Percentiles rank a stretch among this genome's conserved stretches.
These are phyloP conservation scores for Julus scandinavius DNA, from an alignment of 2,888 invertebrate species.

Conservation along the genomic window DNA sequence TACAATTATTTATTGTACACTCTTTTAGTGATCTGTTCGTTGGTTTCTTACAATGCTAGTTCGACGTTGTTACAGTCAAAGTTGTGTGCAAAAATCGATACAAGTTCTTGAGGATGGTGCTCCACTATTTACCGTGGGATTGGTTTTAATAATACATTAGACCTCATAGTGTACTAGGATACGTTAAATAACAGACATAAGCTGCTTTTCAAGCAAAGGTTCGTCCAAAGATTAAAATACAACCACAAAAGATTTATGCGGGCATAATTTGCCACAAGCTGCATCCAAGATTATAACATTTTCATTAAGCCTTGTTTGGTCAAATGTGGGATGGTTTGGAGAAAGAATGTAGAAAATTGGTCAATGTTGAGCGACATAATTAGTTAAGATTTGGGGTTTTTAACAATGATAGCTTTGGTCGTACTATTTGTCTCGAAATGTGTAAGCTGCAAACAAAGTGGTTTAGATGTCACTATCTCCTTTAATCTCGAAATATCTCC, in stretches of 20 bases:
- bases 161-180: conserved; percentile 14
- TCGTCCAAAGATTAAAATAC: background rate
- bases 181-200: conserved; percentile 29
- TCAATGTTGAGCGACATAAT: no score
- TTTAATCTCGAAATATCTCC: no score
- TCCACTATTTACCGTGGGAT: conserved; percentile 24
- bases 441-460: no score
- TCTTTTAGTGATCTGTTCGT: background rate
- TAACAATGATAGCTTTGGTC: no score
- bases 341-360: no score
- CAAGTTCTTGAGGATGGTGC: background rate
- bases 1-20: background rate
- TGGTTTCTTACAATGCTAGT: background rate
- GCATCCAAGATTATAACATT: background rate
- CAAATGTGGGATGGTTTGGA: no score
- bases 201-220: background rate
- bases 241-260: background rate
- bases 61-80: background rate
- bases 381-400: no score
- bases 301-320: background rate
- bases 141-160: conserved; percentile 40
- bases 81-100: conserved; percentile 20
- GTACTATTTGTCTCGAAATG: no score
- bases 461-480: no score
- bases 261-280: background rate